Evolutionary conservation across 2,113 vertebrate genomes (phyloP), one percentile per base, ranked within the genome.

Genomic region (Eidolon helvum): DNA sequence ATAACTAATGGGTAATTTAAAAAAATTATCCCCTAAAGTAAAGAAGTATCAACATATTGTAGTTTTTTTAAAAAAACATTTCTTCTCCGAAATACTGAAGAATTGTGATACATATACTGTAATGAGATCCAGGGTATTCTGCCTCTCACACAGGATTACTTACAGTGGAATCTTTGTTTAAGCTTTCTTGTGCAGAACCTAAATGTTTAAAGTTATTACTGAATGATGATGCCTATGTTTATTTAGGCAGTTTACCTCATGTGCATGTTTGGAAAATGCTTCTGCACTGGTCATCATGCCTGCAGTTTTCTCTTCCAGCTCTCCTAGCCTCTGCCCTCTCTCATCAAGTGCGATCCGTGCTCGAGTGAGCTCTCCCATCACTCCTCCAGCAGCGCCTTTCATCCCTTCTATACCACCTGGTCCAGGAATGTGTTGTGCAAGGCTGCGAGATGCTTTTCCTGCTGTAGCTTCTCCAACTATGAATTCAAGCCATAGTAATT

Each of bases 241-340:
- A n/a, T 12, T 30, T 2, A 22, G 66, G 63, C 50, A 10, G 30
- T 94, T 93, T 98, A 99, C 99, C 99, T 99, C 99, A 0, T 99
- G 99, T 61, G 99, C 99, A 1, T 99, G 99, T 98, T 99, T 99
- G 98, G 99, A 99, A 94, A 99, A 99, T 0, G 98, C 98, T 87
- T 99, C 99, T 0, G 99, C 99, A 0, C 99, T 99, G 96, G 99
- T 98, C 99, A 99, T 99, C 99, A 99, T 99, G 30, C 99, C 99
- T 0, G 99, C 99, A 0, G 99, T 99, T 92, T 99, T 99, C 16
- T 99, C 99, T 33, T 99, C 99, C 98, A 99, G 99, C 97, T 99
- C 99, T 0, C 99, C 99, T 78, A 99, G 98, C 63, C 99, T 98
- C 98, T 99, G 99, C 1, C 99, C 99, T 98, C 99, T 98, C 98